phyloP scores from a whole-genome alignment of 2,888 invertebrate genomes.

The Alsophila aescularia region DNA sequence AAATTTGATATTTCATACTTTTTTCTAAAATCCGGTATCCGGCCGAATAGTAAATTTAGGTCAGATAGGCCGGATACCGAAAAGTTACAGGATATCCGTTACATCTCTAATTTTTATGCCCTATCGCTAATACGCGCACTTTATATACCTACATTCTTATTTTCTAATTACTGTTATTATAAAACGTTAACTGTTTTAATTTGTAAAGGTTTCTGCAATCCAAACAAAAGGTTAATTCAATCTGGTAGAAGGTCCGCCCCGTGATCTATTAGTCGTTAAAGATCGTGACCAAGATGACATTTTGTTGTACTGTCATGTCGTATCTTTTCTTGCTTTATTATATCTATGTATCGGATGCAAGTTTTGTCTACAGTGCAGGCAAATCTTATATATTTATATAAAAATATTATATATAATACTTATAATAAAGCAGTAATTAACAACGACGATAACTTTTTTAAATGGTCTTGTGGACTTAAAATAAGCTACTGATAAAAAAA shows the following conservation, averaged over 20 bases:
- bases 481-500: too few species aligned
- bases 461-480: too few species aligned
- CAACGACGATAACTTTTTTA: too few species aligned
- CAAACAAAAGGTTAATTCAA: constrained; percentile 28
- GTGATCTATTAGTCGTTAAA: constrained; percentile 26
- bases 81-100: too few species aligned
- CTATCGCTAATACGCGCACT: too few species aligned
- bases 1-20: too few species aligned
- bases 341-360: constrained; percentile 1
- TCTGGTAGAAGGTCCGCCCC: constrained; percentile 21
- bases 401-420: neutral
- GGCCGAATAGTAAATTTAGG: too few species aligned
- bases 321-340: constrained; percentile 22
- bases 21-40: too few species aligned
- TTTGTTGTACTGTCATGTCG: constrained; percentile 9
- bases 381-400: neutral
- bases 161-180: neutral
- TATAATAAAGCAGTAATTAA: too few species aligned
- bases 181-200: constrained; percentile 2
- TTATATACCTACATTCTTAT: too few species aligned
- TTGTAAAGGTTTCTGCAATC: constrained; percentile 17
- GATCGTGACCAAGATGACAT: constrained; percentile 28
- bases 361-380: neutral
- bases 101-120: too few species aligned
- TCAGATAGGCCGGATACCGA: too few species aligned